Base-by-base conservation (phyloP, 2,797 vertebrate species). In the Rhadinocentrus ornatus region DNA sequence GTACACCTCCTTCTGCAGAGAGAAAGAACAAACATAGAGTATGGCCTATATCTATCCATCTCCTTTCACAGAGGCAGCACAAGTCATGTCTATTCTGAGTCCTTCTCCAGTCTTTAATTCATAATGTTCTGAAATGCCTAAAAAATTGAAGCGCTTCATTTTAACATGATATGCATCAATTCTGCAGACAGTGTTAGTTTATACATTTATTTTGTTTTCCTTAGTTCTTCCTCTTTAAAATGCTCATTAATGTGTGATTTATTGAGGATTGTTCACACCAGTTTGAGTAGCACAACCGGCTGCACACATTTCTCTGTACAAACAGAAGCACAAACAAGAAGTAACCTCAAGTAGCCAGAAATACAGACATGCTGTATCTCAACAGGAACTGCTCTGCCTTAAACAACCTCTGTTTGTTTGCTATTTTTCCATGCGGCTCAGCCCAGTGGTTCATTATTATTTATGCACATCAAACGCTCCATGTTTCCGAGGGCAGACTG, bases 1-100 rank as follows among this genome's bases (percentile, higher is more conserved):
- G 90, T 99, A 99, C 78, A 97, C 93, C 79, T 95, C 94, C 74
- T 93, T 95, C 97, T 99, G 91, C 71, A 84, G 74, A 80, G 75
- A 78, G 20, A 83, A 10, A 77, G 48, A 76, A 76, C 46, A 83
- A 72, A 85, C 26, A 70, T 1, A 0, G 3, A 50, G 27, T 10
- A 10, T 12, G 58, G 39, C 32, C 77, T 56, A 48, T 63, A 77
- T 90, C 62, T 58, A 73, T 86, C 18, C 75, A 58, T 75, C 83
- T 65, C 39, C 60, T 57, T 55, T 69, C 56, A 75, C 50, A 57
- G 63, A 66, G 27, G n/a, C 31, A 2, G 73, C 48, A 68, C 55
- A 71, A 52, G 66, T 50, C 31, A 57, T 6, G 68, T 62, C 87
- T 88, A 84, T 88, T 87, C 78, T 81, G 39, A 83, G 84, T 75